A percentile compares a stretch with the other conserved stretches of the same genome.
Evolutionary conservation across 2,797 vertebrate species (phyloP).

Genomic region (Scarus forsteni): DNA sequence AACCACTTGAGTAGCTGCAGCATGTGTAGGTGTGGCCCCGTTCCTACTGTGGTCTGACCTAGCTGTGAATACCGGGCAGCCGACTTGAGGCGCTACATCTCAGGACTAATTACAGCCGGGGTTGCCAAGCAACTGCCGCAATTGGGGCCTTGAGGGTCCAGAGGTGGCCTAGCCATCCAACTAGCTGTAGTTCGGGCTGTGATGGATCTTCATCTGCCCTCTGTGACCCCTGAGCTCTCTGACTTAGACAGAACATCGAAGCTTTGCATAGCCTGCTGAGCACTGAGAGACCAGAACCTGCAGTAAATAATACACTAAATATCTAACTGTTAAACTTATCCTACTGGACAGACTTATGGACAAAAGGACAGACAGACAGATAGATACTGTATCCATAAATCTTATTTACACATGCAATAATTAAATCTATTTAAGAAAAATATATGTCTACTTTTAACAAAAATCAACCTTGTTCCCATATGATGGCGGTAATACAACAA

Average conservation of each 20-base stretch:
- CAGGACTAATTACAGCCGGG: conserved; percentile 81
- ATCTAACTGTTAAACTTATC: too few relatives aligned
- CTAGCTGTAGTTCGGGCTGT: conserved; percentile 61
- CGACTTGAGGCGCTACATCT: conserved; percentile 80
- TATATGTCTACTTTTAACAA: too few relatives aligned
- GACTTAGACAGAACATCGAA: conserved; percentile 44
- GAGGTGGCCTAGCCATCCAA: conserved; percentile 75
- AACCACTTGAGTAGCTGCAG: conserved; percentile 61
- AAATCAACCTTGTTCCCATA: too few relatives aligned
- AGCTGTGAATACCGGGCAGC: conserved; percentile 72
- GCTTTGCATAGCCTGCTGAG: conserved; percentile 30
- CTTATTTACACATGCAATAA: too few relatives aligned
- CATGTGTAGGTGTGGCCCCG: conserved; percentile 77
- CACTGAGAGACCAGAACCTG: conserved; percentile 11
- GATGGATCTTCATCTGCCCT: conserved; percentile 77
- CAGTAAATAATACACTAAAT: background rate
- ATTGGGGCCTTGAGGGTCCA: conserved; percentile 77
- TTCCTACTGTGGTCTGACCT: conserved; percentile 75
- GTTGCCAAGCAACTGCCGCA: conserved; percentile 90
- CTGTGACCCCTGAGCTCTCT: conserved; percentile 55
- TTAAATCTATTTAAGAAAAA: too few relatives aligned
- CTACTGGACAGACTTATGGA: too few relatives aligned
- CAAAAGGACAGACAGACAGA: too few relatives aligned
- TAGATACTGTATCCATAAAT: too few relatives aligned
- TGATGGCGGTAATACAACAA: too few relatives aligned